Evolutionary conservation across 1,140 invertebrate species (phyloP).

Genomic region (Rhynchophorus ferrugineus): DNA sequence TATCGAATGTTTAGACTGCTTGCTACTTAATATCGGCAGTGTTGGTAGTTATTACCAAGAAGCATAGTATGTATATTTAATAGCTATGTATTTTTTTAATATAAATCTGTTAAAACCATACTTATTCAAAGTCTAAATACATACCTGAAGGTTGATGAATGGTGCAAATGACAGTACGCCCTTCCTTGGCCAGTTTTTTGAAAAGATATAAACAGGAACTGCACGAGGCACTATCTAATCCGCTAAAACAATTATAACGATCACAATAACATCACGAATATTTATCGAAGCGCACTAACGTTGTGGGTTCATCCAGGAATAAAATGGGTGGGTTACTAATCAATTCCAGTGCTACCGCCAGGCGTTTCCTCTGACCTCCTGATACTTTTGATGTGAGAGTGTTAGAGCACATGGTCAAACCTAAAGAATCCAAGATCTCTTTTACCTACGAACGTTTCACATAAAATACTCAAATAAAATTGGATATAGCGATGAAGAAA

Average conservation of each 20-base stretch:
- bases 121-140: no score
- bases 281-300: constrained; percentile 51
- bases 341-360: constrained; percentile 77
- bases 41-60: no score
- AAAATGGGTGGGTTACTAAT: constrained; percentile 84
- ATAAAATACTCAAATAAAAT: no score
- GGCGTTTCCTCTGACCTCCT: constrained; percentile 80
- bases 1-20: no score
- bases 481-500: no score
- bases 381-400: constrained; percentile 66
- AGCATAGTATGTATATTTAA: no score
- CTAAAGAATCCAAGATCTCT: constrained; percentile 67
- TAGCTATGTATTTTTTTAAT: no score
- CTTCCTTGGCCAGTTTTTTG: constrained; percentile 75
- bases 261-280: constrained; percentile 9
- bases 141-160: constrained; percentile 82
- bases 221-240: constrained; percentile 84
- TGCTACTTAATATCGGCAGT: no score
- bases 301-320: constrained; percentile 90
- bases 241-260: constrained; percentile 52
- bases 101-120: no score
- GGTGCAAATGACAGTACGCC: constrained; percentile 87
- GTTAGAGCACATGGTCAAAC: constrained; percentile 52
- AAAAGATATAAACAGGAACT: constrained; percentile 78
- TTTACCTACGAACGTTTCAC: constrained; percentile 53